phyloP scores from a whole-genome alignment of 92 coral and sea anemone species.

The Plumapathes pennacea region DNA sequence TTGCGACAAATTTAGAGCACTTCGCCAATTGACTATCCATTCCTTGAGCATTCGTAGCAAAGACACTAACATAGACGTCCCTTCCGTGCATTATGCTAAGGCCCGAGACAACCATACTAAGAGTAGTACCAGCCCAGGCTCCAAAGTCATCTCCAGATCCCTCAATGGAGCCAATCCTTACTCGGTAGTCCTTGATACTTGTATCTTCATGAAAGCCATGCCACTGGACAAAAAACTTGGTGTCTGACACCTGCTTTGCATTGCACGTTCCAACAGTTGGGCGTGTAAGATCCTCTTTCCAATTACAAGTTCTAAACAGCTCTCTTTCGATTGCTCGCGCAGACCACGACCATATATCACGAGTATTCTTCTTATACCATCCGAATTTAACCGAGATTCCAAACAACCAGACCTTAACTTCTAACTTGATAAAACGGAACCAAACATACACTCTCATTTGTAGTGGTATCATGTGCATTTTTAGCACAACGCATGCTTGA shows the following conservation, averaged over 20 bases:
- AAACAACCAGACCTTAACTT: slow-evolving; percentile 39
- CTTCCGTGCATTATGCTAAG: slow-evolving; percentile 67
- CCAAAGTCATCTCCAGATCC: slow-evolving; percentile 76
- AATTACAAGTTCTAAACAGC: slow-evolving; percentile 42
- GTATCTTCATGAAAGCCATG: slow-evolving; percentile 83
- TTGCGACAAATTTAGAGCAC: slow-evolving; percentile 58
- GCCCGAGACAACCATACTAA: slow-evolving; percentile 32
- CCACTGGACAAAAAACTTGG: slow-evolving; percentile 72
- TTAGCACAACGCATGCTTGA: slow-evolving; percentile 68
- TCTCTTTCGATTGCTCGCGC: slow-evolving; percentile 41
- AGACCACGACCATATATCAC: slow-evolving; percentile 73
- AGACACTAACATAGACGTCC: slow-evolving; percentile 60
- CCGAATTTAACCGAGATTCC: slow-evolving; percentile 18
- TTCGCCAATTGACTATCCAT: slow-evolving; percentile 50
- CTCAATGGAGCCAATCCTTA: slow-evolving; percentile 59
- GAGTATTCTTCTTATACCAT: slow-evolving; percentile 58
- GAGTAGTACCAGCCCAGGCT: slow-evolving; percentile 49
- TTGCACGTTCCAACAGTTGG: slow-evolving; percentile 63
- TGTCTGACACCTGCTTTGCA: slow-evolving; percentile 75
- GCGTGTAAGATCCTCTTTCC: slow-evolving; percentile 43
- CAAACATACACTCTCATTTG: slow-evolving; percentile 68
- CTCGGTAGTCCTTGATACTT: slow-evolving; percentile 51
- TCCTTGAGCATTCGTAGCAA: slow-evolving; percentile 63
- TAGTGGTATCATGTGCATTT: slow-evolving; percentile 61
- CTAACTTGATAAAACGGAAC: slow-evolving; percentile 47